These are phyloP conservation scores for Cotesia vestalis DNA, from an alignment of 1,140 invertebrate species.

Conservation along the genomic window DNA sequence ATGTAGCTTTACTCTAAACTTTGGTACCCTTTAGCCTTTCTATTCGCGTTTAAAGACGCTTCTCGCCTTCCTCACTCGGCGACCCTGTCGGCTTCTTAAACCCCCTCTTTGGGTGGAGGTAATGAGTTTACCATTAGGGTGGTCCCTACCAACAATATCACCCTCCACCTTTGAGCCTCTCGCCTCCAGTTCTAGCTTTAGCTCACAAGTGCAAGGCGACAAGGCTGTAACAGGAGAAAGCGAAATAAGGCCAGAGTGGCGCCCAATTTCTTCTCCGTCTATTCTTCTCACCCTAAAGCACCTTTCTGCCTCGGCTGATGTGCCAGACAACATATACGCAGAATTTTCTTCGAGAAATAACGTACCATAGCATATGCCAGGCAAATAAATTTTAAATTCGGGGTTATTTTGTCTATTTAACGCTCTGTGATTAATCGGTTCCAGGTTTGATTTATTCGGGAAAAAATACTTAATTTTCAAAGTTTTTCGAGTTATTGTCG, in stretches of 20 bases:
- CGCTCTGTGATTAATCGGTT: slow-evolving; percentile 16
- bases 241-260: background rate
- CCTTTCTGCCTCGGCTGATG: too few relatives aligned
- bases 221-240: background rate
- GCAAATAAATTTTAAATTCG: slow-evolving; percentile 25
- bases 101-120: slow-evolving; percentile 9
- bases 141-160: slow-evolving; percentile 22
- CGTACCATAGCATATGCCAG: slow-evolving; percentile 15
- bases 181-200: background rate
- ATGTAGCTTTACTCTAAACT: background rate
- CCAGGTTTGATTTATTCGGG: background rate
- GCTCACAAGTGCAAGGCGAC: background rate
- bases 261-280: too few relatives aligned
- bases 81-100: slow-evolving; percentile 26
- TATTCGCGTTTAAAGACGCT: background rate
- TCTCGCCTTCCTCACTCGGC: background rate
- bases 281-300: too few relatives aligned
- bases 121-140: slow-evolving; percentile 25
- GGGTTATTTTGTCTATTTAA: slow-evolving; percentile 27
- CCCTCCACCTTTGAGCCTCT: background rate
- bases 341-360: background rate
- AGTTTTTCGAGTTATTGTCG: background rate
- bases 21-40: too few relatives aligned
- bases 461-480: background rate
- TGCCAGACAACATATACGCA: too few relatives aligned